phyloP scores from a whole-genome alignment of 2,888 invertebrate species.

The Harpalus rufipes region DNA sequence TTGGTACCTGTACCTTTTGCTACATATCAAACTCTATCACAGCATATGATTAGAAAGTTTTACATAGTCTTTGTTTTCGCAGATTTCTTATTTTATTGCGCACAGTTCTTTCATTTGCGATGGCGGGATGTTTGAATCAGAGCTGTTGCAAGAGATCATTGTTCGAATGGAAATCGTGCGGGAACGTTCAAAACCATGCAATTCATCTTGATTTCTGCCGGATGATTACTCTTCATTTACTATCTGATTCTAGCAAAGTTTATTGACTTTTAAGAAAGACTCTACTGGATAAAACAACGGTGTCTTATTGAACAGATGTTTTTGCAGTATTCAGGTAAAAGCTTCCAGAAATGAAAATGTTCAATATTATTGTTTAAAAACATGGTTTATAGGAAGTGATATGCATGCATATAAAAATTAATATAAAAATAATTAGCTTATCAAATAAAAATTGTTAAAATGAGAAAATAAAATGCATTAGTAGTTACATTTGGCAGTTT shows the following conservation, averaged over 20 bases:
- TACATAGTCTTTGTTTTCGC: conserved; percentile 38
- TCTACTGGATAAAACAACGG: conserved; percentile 15
- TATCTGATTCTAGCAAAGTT: conserved; percentile 57
- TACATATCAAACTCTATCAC: conserved; percentile 25
- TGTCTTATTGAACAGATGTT: conserved; percentile 6
- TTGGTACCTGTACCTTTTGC: conserved; percentile 35
- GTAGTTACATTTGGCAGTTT: too few relatives aligned
- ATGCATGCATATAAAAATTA: too few relatives aligned
- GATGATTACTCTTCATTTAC: conserved; percentile 47
- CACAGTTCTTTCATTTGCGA: conserved; percentile 28
- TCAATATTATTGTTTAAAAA: too few relatives aligned
- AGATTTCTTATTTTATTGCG: conserved; percentile 41
- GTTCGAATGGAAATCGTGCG: conserved; percentile 59
- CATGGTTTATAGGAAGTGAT: too few relatives aligned
- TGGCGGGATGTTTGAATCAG: conserved; percentile 36
- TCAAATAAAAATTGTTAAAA: too few relatives aligned
- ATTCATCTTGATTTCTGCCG: conserved; percentile 49
- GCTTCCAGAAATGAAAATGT: too few relatives aligned
- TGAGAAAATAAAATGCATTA: too few relatives aligned
- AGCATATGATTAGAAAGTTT: conserved; percentile 46
- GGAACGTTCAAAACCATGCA: conserved; percentile 38
- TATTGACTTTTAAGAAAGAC: conserved; percentile 27
- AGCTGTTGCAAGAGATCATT: conserved; percentile 58
- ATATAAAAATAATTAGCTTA: too few relatives aligned
- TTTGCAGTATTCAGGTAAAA: too few relatives aligned